These are phyloP conservation scores for Gadopsis bispinosus DNA, from an alignment of 2,797 vertebrate species.

Conservation along the genomic window DNA sequence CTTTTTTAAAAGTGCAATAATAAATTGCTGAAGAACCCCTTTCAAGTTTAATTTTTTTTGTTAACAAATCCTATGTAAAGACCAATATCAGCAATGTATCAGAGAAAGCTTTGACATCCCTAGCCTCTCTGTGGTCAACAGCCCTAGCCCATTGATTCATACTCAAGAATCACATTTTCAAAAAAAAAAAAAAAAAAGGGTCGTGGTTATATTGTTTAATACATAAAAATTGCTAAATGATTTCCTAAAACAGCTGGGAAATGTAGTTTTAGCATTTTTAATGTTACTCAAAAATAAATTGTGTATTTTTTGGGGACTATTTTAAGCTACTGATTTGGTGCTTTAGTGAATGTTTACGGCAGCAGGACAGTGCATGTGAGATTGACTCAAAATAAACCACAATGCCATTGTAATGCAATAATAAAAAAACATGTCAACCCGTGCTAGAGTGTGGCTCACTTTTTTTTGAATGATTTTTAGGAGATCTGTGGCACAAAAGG, in stretches of 20 bases:
- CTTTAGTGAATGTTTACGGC: background rate
- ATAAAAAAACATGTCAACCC: background rate
- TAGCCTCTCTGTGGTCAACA: background rate
- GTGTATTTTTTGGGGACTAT: background rate
- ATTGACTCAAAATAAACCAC: conserved; percentile 5
- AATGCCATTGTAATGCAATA: background rate
- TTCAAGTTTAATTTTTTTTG: background rate
- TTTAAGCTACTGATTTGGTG: background rate
- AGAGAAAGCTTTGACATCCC: background rate
- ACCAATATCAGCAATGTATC: background rate
- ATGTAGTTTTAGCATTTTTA: background rate
- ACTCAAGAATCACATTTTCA: background rate
- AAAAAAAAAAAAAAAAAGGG: background rate
- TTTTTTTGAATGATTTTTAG: background rate
- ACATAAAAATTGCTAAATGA: background rate
- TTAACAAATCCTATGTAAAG: background rate
- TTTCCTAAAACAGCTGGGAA: background rate
- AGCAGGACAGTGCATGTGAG: background rate
- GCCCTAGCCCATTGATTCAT: background rate
- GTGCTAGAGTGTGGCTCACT: too few relatives aligned
- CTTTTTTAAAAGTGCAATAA: background rate
- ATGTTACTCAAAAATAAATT: background rate
- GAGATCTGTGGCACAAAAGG: background rate
- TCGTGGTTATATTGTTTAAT: background rate
- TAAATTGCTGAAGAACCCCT: background rate